Conservation (phyloP, 1,140 invertebrate genomes). For the Drosophila tropicalis region DNA sequence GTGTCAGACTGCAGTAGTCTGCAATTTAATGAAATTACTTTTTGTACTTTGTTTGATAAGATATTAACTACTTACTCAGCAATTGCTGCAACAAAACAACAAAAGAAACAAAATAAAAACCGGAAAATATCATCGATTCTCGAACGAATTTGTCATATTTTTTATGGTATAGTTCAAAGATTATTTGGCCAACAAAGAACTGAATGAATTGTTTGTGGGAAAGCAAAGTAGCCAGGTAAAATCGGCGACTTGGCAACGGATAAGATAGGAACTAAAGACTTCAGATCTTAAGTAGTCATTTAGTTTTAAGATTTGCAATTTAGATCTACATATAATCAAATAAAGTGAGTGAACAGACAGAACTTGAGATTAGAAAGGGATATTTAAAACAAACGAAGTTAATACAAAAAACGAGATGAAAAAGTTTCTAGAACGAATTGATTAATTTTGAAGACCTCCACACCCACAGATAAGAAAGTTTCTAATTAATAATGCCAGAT, state of each 20-base stretch:
- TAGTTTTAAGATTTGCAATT: not conserved
- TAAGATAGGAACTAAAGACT: conserved; percentile 6
- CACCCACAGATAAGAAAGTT: not conserved
- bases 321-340: too few relatives aligned
- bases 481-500: not conserved
- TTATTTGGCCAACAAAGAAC: conserved; percentile 1
- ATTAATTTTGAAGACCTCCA: not conserved
- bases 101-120: not conserved
- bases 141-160: not conserved
- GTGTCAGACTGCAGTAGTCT: not conserved
- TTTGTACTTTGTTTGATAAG: not conserved
- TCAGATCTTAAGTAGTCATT: not conserved
- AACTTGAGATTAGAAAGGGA: not conserved
- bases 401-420: not conserved
- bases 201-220: not conserved
- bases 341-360: too few relatives aligned
- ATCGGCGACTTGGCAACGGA: not conserved
- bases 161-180: not conserved
- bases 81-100: not conserved
- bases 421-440: not conserved
- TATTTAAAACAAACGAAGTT: not conserved
- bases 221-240: not conserved
- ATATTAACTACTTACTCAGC: conserved; percentile 5
- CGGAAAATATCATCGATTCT: not conserved
- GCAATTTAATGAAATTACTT: not conserved